phyloP scores from a whole-genome alignment of 2,888 invertebrate genomes.

The Aphidoletes aphidimyza region DNA sequence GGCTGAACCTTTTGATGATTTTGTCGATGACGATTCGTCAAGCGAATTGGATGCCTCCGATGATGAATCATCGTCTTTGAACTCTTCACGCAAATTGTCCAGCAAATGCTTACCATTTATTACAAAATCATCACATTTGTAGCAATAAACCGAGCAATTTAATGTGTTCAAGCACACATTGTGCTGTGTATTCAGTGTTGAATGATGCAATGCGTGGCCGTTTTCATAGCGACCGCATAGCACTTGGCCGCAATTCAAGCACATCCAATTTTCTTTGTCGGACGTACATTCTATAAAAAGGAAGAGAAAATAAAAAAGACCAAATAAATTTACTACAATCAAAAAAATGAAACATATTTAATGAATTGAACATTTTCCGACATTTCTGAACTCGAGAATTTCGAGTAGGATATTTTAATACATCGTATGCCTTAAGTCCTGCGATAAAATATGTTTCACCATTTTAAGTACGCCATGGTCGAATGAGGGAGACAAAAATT shows the following conservation, averaged over 20 bases:
- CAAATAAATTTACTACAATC: neutral
- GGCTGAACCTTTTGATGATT: slow-evolving; percentile 60
- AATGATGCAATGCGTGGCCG: slow-evolving; percentile 80
- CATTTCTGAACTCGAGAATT: no score
- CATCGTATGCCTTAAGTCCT: slow-evolving; percentile 29
- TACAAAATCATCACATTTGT: slow-evolving; percentile 83
- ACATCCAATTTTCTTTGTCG: slow-evolving; percentile 79
- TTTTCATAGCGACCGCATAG: slow-evolving; percentile 82
- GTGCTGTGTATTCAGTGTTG: slow-evolving; percentile 72
- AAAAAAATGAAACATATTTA: no score
- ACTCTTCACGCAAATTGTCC: slow-evolving; percentile 69
- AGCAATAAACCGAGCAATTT: slow-evolving; percentile 79
- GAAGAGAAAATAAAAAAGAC: neutral
- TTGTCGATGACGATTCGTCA: slow-evolving; percentile 57
- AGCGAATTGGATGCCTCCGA: slow-evolving; percentile 65
- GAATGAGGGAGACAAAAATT: neutral
- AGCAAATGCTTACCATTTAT: slow-evolving; percentile 70
- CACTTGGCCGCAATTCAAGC: slow-evolving; percentile 78
- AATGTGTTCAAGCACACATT: slow-evolving; percentile 82
- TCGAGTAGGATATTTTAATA: no score
- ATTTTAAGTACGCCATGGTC: neutral
- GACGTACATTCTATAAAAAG: slow-evolving; percentile 71
- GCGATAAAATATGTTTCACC: neutral
- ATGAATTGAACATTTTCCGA: no score
- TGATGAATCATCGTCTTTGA: slow-evolving; percentile 64